Evolutionary conservation across 2,113 vertebrate genomes (phyloP), one percentile per base, ranked within the genome.

Genomic region (Helogale parvula): DNA sequence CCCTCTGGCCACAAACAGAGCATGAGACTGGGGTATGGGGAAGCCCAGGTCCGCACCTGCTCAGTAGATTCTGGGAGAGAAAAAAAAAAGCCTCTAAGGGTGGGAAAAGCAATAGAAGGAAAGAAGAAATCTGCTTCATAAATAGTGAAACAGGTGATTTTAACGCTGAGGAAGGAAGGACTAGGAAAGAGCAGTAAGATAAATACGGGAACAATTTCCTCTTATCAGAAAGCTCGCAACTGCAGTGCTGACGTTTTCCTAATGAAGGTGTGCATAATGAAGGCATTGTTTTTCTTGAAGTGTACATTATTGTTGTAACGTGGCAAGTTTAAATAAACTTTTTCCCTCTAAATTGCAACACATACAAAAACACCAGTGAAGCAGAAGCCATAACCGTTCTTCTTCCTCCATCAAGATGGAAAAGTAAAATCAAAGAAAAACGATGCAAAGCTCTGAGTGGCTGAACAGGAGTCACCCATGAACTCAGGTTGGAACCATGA

Each of bases 311-410:
- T 63, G 68, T 50, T 79, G 69, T 41, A 79, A 89, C 25, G 13
- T 2, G 52, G 31, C 60, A 65, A 57, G 93, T 94, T 89, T 92
- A 68, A 93, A 71, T 91, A 86, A 95, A 95, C 69, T 82, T 94
- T 88, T 33, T 1, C 88, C 35, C 35, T 96, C 66, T 68, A 93
- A 66, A 96, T 13, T 35, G 33, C 69, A 85, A 57, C 31, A 63
- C 38, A 52, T 27, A 82, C 33, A 38, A 31, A 74, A 82, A 54
- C 74, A 8, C 25, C 16, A 5, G 65, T 1, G 33, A 54, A 29
- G 66, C 38, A 31, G 65, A 90, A 66, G 81, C 86, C 65, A 6
- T 29, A 88, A 72, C 94, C 14, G 68, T 35, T 66, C n/a, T 3
- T 82, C n/a, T 94, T n/a, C 88, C 47, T 2, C 52, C 38, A 65